phyloP scores from a whole-genome alignment of 2,797 vertebrate species.

The Trematomus bernacchii region DNA sequence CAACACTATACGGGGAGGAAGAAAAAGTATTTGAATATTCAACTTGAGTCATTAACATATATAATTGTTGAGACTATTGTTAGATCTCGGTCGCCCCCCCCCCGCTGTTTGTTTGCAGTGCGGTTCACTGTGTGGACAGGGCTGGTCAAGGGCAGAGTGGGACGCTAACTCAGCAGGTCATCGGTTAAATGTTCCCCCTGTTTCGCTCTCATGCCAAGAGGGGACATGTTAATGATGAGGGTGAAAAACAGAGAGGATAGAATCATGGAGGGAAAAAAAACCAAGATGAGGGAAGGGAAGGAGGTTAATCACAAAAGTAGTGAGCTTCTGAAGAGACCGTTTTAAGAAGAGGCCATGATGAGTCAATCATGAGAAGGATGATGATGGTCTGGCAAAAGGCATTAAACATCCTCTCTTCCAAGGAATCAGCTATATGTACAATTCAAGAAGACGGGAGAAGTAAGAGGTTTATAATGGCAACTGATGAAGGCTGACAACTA shows the following conservation, averaged over 20 bases:
- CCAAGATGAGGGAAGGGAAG: neutral
- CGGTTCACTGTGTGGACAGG: slow-evolving; percentile 44
- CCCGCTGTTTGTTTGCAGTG: slow-evolving; percentile 53
- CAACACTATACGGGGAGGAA: neutral
- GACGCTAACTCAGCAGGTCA: slow-evolving; percentile 70
- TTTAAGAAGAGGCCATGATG: slow-evolving; percentile 6
- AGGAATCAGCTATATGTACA: slow-evolving; percentile 3
- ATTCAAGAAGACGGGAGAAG: neutral
- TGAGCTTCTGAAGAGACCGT: neutral
- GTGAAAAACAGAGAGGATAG: slow-evolving; percentile 24
- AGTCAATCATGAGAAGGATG: slow-evolving; percentile 4
- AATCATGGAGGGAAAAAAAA: slow-evolving; percentile 4
- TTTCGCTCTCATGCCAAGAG: slow-evolving; percentile 51
- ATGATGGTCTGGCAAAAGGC: neutral
- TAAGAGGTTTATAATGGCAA: slow-evolving; percentile 20
- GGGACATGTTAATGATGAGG: slow-evolving; percentile 71
- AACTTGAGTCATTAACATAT: slow-evolving; percentile 24
- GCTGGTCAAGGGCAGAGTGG: slow-evolving; percentile 70
- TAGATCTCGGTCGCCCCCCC: neutral
- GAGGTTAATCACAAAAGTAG: slow-evolving; percentile 41
- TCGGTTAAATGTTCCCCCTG: slow-evolving; percentile 64
- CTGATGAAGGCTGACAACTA: slow-evolving; percentile 33
- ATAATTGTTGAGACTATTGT: neutral
- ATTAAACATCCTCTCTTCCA: neutral
- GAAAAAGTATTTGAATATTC: slow-evolving; percentile 10